These are phyloP conservation scores for Temnothorax nylanderi DNA, from an alignment of 1,140 invertebrate species.

Conservation along the genomic window DNA sequence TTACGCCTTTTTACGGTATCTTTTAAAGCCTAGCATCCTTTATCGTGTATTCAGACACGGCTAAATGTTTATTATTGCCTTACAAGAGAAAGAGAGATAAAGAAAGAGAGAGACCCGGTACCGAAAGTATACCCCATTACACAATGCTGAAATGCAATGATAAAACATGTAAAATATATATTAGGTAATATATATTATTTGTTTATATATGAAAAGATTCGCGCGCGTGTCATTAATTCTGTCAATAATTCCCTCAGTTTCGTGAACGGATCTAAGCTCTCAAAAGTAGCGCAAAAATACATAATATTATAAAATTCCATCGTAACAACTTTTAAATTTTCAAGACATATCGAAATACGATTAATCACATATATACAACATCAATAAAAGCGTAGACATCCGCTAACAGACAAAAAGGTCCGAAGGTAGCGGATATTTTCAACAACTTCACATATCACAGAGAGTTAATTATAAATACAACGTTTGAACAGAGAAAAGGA, in stretches of 20 bases:
- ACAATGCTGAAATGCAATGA: constrained; percentile 23
- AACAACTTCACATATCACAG: constrained; percentile 76
- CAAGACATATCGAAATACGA: constrained; percentile 51
- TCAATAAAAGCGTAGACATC: constrained; percentile 66
- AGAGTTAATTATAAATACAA: constrained; percentile 73
- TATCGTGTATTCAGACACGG: constrained; percentile 35
- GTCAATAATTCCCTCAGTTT: background rate
- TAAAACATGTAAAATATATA: constrained; percentile 46
- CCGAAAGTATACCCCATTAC: constrained; percentile 52
- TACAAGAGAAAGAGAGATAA: constrained; percentile 47
- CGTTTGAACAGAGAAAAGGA: constrained; percentile 39
- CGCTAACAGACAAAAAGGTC: constrained; percentile 66
- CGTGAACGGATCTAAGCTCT: constrained; percentile 60
- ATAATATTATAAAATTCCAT: constrained; percentile 60
- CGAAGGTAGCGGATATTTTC: constrained; percentile 62
- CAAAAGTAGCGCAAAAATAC: constrained; percentile 53
- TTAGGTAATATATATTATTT: background rate
- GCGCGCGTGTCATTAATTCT: background rate
- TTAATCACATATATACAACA: constrained; percentile 65
- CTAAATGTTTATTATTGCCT: constrained; percentile 58
- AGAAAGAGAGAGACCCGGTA: constrained; percentile 68
- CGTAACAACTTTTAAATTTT: constrained; percentile 58
- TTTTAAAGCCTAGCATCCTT: constrained; percentile 41
- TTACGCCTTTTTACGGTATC: constrained; percentile 42
- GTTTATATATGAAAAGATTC: constrained; percentile 11